Percentiles rank a stretch among this genome's conserved stretches.
These are phyloP conservation scores for Megalonaias nervosa DNA, from an alignment of 1,140 invertebrate genomes.

Conservation along the genomic window DNA sequence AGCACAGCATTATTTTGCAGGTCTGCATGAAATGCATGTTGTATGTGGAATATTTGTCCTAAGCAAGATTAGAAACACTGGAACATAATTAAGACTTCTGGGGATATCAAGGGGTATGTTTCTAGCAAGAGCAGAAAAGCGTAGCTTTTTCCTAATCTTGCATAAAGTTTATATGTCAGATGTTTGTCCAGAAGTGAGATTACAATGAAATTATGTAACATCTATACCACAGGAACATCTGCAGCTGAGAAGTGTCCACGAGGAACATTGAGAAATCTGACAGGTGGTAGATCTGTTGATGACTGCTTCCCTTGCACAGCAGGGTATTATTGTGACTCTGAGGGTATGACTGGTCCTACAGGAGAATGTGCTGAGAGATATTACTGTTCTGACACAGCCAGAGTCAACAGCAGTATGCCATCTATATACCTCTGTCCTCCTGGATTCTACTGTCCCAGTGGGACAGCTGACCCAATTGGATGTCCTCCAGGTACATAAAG, in stretches of 20 bases:
- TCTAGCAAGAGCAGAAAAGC: no score
- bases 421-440: slow-evolving; percentile 54
- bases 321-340: slow-evolving; percentile 58
- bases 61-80: no score
- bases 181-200: no score
- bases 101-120: no score
- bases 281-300: slow-evolving; percentile 34
- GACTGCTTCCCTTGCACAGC: slow-evolving; percentile 61
- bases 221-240: slow-evolving; percentile 43
- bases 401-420: slow-evolving; percentile 51
- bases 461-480: slow-evolving; percentile 48
- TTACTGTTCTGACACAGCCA: slow-evolving; percentile 60
- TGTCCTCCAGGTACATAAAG: slow-evolving; percentile 51
- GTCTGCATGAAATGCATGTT: no score
- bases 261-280: slow-evolving; percentile 56
- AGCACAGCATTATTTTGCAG: no score
- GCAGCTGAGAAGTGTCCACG: slow-evolving; percentile 48
- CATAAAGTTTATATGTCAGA: no score
- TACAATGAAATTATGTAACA: background rate
- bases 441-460: slow-evolving; percentile 56
- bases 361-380: slow-evolving; percentile 57
- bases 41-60: no score
- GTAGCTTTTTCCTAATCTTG: no score
- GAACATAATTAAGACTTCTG: no score
- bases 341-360: slow-evolving; percentile 41